Evolutionary conservation across 2,113 vertebrate genomes (phyloP), one percentile per base, ranked within the genome.

Genomic region (Hassar affinis): DNA sequence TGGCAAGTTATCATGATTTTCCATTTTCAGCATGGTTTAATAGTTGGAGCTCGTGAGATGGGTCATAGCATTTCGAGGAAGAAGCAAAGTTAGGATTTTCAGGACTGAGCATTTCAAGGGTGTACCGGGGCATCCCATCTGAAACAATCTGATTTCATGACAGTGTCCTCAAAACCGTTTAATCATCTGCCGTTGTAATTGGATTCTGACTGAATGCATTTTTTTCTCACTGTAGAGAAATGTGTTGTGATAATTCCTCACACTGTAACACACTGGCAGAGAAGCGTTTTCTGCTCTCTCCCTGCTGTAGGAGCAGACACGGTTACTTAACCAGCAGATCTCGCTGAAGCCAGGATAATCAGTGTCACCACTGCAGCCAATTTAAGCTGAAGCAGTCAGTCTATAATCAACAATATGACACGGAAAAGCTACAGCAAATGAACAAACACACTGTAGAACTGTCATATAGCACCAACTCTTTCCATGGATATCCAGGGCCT

Each of bases 241-340:
- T 27, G 2, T 6, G 25, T 49, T 1, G 12, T 49, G 25, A 72
- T 72, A 27, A 72, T 49, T 25, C 12, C 14, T 6, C 3, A 42
- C 66, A 38, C 47, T 74, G 49, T 18, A 30, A 74, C 71, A 27
- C 69, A 51, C 22, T 6, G 3, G 6, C 25, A 27, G 47, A 4
- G 47, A 12, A 51, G n/a, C 7, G 3, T 27, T 51, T 51, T 74
- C n/a, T 38, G 64, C 68, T 15, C 25, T 69, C 49, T 81, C 80
- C 30, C 80, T 83, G 76, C 85, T 81, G 76, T 45, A 78, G 72
- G 25, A 57, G 69, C 62, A 79, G 85, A 85, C 74, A 85, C 66
- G 80, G 71, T 88, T 80, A 85, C 85, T 87, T 84, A 84, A 77
- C 59, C 85, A 81, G 85, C 62, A 69, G 69, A 74, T 83, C 80